A percentile compares a stretch with the other conserved stretches of the same genome.
Conservation (phyloP, 2,888 invertebrate genomes). For the Tolmerus cingulatus region DNA sequence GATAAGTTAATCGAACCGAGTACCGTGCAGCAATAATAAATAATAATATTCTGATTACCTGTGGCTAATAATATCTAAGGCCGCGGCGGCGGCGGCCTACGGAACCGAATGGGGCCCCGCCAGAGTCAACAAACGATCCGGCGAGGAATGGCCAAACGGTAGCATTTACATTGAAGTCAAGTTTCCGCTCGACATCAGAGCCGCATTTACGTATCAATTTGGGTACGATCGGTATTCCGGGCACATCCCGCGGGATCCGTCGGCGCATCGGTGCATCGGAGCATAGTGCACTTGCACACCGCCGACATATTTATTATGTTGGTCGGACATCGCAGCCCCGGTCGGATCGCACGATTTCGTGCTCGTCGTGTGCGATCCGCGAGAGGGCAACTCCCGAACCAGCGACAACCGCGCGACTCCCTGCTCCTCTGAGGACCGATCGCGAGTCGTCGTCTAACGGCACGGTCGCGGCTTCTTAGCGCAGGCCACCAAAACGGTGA, state of each 20-base stretch:
- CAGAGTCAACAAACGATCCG: slow-evolving; percentile 26
- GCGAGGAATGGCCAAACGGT: slow-evolving; percentile 31
- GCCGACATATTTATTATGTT: slow-evolving; percentile 43
- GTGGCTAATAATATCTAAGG: slow-evolving; percentile 38
- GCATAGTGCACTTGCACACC: slow-evolving; percentile 10
- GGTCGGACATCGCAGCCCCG: neutral
- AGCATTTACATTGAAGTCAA: slow-evolving; percentile 42
- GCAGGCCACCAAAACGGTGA: neutral
- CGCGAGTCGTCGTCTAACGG: neutral
- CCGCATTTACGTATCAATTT: slow-evolving; percentile 39
- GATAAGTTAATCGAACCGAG: slow-evolving; percentile 40
- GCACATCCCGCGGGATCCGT: neutral
- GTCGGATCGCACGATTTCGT: slow-evolving; percentile 43
- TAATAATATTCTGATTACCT: slow-evolving; percentile 40
- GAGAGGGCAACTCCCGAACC: slow-evolving; percentile 21
- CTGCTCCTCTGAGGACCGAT: neutral
- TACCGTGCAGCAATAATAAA: slow-evolving; percentile 41
- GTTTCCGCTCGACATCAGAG: slow-evolving; percentile 32
- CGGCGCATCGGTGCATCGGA: neutral
- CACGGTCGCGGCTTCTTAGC: neutral
- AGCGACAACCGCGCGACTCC: slow-evolving; percentile 3
- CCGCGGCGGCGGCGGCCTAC: neutral
- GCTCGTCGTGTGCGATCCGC: slow-evolving; percentile 47
- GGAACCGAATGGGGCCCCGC: neutral
- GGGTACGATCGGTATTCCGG: slow-evolving; percentile 6